Evolutionary conservation across 2,113 vertebrate species (phyloP).

Genomic region (Helogale parvula): DNA sequence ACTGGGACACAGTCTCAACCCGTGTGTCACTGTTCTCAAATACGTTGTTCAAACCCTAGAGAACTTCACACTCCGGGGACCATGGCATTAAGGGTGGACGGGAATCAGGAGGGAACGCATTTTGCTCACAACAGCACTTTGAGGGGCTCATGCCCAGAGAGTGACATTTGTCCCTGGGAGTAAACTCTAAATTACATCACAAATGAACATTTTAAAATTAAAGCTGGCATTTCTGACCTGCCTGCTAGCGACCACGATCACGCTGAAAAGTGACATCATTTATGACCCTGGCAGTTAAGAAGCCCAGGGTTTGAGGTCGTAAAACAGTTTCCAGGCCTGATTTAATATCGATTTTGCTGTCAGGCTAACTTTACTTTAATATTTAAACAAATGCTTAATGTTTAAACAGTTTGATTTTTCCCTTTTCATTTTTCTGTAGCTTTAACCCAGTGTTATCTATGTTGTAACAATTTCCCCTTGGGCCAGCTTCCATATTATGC

Average conservation of each 20-base stretch:
- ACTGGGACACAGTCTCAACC: neutral
- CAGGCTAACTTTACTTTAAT: conserved; percentile 85
- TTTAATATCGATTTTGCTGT: conserved; percentile 88
- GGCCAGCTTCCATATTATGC: neutral
- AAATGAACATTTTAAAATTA: conserved; percentile 83
- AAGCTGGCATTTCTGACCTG: conserved; percentile 79
- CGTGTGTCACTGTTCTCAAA: neutral
- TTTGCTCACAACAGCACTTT: conserved; percentile 52
- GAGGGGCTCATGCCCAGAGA: conserved; percentile 49
- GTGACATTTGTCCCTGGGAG: conserved; percentile 71
- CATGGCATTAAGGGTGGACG: rapidly evolving
- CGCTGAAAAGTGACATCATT: conserved; percentile 86
- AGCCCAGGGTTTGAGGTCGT: conserved; percentile 79
- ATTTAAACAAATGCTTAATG: conserved; percentile 84
- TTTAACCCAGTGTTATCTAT: conserved; percentile 64
- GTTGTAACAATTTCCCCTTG: neutral
- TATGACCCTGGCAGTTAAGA: conserved; percentile 81
- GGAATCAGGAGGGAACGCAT: neutral
- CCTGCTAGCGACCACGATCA: conserved; percentile 73
- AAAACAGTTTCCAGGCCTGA: conserved; percentile 86
- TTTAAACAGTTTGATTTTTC: conserved; percentile 73
- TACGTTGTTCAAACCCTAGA: neutral
- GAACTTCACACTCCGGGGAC: neutral
- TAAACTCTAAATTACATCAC: conserved; percentile 78
- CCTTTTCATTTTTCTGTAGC: conserved; percentile 72